phyloP scores from a whole-genome alignment of 1,140 invertebrate species.

The Dendrolimus punctatus region DNA sequence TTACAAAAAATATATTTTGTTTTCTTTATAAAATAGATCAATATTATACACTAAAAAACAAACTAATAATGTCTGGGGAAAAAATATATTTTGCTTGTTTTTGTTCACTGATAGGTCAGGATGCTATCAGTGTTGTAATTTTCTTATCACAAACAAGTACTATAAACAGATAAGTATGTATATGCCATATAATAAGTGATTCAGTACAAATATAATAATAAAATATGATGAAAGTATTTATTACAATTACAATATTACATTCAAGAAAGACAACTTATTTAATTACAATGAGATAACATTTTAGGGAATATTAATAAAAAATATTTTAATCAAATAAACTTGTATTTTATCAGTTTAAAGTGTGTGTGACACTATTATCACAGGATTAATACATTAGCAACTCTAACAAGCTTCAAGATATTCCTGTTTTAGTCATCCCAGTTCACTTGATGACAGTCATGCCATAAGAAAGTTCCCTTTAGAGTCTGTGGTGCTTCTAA shows the following conservation, averaged over 20 bases:
- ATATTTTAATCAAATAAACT: constrained; percentile 36
- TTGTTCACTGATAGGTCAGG: too few relatives aligned
- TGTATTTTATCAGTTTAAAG: constrained; percentile 53
- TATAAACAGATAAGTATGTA: background rate
- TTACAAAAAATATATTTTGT: too few relatives aligned
- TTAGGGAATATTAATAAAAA: constrained; percentile 12
- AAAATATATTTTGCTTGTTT: too few relatives aligned
- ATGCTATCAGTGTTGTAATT: too few relatives aligned
- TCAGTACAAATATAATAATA: constrained; percentile 3
- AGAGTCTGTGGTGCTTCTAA: constrained; percentile 57
- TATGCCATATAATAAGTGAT: constrained; percentile 3
- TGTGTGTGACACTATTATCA: constrained; percentile 66
- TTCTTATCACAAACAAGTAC: too few relatives aligned
- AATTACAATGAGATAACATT: background rate
- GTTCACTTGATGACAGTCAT: constrained; percentile 65
- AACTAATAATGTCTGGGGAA: too few relatives aligned
- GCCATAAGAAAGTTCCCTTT: constrained; percentile 70
- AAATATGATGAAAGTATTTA: constrained; percentile 5
- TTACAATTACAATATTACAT: constrained; percentile 1
- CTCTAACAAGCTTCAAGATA: constrained; percentile 37
- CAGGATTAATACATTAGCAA: constrained; percentile 43
- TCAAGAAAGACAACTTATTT: too few relatives aligned
- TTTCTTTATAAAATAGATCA: too few relatives aligned
- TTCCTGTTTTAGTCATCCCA: constrained; percentile 62
- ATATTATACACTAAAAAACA: too few relatives aligned